phyloP scores from a whole-genome alignment of 2,113 vertebrate species.

The Ptilorrhoa leucosticta region DNA sequence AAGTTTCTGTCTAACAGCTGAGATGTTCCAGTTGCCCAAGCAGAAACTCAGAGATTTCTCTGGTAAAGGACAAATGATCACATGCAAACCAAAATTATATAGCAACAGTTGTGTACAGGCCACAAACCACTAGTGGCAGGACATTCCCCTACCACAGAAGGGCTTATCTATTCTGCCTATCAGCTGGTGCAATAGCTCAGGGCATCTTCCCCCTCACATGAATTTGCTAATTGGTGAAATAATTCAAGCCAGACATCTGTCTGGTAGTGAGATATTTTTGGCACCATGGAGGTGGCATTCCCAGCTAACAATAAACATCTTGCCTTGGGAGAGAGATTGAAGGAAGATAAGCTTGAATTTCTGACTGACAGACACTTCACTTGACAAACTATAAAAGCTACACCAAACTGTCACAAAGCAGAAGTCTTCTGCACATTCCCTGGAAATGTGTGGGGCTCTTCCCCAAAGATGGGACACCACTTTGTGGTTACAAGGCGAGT shows the following conservation, averaged over 20 bases:
- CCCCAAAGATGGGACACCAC: not conserved
- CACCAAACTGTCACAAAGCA: not conserved
- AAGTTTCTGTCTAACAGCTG: not conserved
- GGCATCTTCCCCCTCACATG: not conserved
- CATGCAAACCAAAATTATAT: not conserved
- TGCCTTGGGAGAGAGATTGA: not conserved
- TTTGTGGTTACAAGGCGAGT: not conserved
- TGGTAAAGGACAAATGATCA: not conserved
- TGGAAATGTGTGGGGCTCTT: not conserved
- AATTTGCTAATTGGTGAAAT: not conserved
- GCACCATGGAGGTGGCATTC: not conserved
- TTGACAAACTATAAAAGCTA: not conserved
- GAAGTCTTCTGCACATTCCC: not conserved
- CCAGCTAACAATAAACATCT: not conserved
- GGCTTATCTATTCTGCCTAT: not conserved
- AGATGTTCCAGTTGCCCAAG: not conserved
- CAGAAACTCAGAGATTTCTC: not conserved
- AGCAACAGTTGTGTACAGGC: not conserved
- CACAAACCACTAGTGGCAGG: not conserved
- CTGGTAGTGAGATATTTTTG: not conserved
- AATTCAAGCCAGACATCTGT: not conserved
- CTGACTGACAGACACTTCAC: not conserved
- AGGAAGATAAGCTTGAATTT: not conserved
- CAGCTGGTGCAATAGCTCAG: not conserved
- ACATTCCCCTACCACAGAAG: not conserved